Evolutionary conservation across 2,113 vertebrate genomes (phyloP).

Genomic region (Castor canadensis): DNA sequence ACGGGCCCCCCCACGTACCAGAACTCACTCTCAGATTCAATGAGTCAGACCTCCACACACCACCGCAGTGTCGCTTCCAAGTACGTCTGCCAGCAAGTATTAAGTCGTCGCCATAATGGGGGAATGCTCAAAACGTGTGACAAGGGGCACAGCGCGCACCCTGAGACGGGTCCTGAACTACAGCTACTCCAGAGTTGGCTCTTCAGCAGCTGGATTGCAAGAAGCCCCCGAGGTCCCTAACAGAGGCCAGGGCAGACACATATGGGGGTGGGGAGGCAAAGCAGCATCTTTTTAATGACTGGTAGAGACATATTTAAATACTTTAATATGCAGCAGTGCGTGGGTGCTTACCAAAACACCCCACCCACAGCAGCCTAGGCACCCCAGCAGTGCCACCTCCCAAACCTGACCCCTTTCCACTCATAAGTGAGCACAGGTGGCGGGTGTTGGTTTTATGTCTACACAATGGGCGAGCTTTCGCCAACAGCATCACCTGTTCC

Average conservation of each 20-base stretch:
- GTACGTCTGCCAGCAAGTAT: not conserved
- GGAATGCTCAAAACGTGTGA: not conserved
- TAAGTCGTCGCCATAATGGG: not conserved
- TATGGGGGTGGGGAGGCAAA: fast-evolving
- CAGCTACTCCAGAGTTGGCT: not conserved
- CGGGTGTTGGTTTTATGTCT: not conserved
- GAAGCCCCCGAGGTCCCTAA: not conserved
- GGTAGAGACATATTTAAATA: not conserved
- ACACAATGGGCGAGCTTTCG: fast-evolving
- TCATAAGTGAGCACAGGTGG: not conserved
- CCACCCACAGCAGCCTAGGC: not conserved
- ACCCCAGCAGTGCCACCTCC: not conserved
- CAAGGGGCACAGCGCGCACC: not conserved
- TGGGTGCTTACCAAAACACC: not conserved
- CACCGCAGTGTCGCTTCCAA: not conserved
- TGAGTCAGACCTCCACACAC: not conserved
- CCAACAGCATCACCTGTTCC: too few relatives aligned
- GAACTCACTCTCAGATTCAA: not conserved
- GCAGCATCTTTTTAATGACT: not conserved
- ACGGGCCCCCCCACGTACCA: not conserved
- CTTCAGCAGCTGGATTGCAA: not conserved
- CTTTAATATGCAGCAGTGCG: fast-evolving
- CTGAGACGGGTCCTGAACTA: not conserved
- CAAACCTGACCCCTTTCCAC: not conserved
- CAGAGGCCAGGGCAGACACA: too few relatives aligned